Evolutionary conservation across 2,797 vertebrate genomes (phyloP), one percentile per base, ranked within the genome.

Genomic region (Phataginus tricuspis): DNA sequence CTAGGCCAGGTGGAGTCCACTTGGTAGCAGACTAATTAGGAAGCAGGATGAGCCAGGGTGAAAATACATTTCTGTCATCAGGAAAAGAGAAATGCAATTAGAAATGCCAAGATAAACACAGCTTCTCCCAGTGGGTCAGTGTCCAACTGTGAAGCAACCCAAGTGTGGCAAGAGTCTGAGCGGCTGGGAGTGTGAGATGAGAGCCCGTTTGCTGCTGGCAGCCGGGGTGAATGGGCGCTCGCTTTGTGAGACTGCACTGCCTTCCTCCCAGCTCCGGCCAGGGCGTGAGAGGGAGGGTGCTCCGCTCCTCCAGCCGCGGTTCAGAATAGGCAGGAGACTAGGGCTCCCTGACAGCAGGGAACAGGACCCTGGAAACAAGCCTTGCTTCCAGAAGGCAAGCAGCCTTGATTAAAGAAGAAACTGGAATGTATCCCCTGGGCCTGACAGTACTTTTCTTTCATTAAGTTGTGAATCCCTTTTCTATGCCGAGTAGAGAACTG

Each of bases 71-170:
- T 79, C 82, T 83, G 66, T 77, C 90, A 23, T 69, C 61, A 37
- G 29, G 86, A 92, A 27, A 29, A 78, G 25, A 64, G 87, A 64
- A 77, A 51, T 14, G 31, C 51, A 7, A 29, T 37, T 21, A 42
- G 31, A 45, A 15, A 63, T 64, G 42, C 63, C 23, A 61, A 39
- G 69, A 51, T 57, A 37, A 72, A 89, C 45, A 59, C n/a, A 18
- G 16, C 4, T 1, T 18, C 80, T 5, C 15, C 61, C 14, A 59
- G 29, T 5, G 13, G 49, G 7, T 13, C 0, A 8, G 61, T 13
- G 12, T 29, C 84, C 61, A 31, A 3, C 11, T 45, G 15, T 3
- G 29, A 66, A 66, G 83, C 16, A 2, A 16, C 4, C 18, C 4
- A 25, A 6, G 1, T 1, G 72, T 31, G 37, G 63, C 68, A 37